phyloP scores from a whole-genome alignment of 2,888 invertebrate species.

The Callimorpha dominula region DNA sequence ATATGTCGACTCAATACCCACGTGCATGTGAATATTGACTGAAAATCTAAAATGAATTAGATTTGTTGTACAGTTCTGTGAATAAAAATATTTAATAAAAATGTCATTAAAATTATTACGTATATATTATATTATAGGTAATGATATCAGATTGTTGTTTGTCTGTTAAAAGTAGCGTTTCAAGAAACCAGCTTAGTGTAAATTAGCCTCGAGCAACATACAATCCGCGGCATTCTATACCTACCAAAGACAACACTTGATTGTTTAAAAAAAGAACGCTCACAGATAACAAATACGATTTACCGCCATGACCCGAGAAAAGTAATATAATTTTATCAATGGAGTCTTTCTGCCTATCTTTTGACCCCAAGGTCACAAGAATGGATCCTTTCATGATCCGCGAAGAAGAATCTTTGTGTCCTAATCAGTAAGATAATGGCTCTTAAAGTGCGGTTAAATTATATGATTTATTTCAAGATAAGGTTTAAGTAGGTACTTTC shows the following conservation, averaged over 20 bases:
- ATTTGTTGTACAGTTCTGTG: background rate
- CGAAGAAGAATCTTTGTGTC: constrained; percentile 69
- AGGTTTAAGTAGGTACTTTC: constrained; percentile 37
- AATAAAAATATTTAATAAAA: background rate
- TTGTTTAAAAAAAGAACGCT: constrained; percentile 22
- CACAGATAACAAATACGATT: constrained; percentile 33
- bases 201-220: constrained; percentile 6
- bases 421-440: constrained; percentile 77
- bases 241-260: constrained; percentile 22
- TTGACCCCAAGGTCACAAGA: constrained; percentile 67
- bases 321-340: constrained; percentile 57
- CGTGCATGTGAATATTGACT: background rate
- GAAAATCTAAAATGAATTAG: background rate
- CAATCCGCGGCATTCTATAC: constrained; percentile 19
- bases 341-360: constrained; percentile 65
- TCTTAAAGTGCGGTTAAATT: constrained; percentile 79
- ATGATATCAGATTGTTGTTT: background rate
- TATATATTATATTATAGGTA: too few species aligned
- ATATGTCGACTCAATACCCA: too few species aligned
- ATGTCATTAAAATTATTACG: background rate
- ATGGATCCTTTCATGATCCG: constrained; percentile 63
- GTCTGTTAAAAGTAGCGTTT: background rate
- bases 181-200: background rate
- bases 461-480: constrained; percentile 76
- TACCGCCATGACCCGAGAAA: constrained; percentile 36